Conservation (phyloP, 2,797 vertebrate species). For the Sebastes miniatus region DNA sequence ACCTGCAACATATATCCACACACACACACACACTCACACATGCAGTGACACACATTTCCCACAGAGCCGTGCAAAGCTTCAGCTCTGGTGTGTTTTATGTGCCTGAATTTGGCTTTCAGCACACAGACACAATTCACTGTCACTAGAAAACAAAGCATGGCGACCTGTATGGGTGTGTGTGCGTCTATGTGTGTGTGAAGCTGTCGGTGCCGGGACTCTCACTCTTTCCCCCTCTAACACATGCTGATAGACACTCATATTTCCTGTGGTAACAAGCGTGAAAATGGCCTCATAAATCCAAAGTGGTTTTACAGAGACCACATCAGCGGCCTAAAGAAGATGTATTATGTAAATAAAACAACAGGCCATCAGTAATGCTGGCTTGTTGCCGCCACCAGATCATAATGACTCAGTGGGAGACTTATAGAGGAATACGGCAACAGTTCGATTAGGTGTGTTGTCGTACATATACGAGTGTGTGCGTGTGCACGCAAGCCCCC, state of each 20-base stretch:
- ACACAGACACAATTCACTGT: slow-evolving; percentile 59
- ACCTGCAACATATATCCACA: slow-evolving; percentile 44
- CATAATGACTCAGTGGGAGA: slow-evolving; percentile 77
- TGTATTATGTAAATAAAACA: slow-evolving; percentile 82
- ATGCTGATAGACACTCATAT: slow-evolving; percentile 75
- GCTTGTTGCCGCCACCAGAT: slow-evolving; percentile 60
- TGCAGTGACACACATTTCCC: background rate
- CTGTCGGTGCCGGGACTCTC: slow-evolving; percentile 41
- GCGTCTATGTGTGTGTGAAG: slow-evolving; percentile 23
- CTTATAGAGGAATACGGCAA: slow-evolving; percentile 66
- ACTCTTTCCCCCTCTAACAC: slow-evolving; percentile 58
- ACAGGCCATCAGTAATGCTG: slow-evolving; percentile 72
- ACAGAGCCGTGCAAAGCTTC: slow-evolving; percentile 19
- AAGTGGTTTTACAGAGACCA: slow-evolving; percentile 71
- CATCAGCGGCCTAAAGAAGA: slow-evolving; percentile 73
- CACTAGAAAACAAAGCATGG: slow-evolving; percentile 57
- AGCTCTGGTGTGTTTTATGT: slow-evolving; percentile 51
- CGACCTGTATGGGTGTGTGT: slow-evolving; percentile 12
- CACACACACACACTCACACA: slow-evolving; percentile 23
- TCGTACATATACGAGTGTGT: background rate
- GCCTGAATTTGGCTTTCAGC: slow-evolving; percentile 52
- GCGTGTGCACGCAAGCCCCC: slow-evolving; percentile 6
- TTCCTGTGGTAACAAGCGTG: slow-evolving; percentile 77
- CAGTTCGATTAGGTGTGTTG: slow-evolving; percentile 66
- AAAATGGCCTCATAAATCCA: slow-evolving; percentile 80